Base-by-base conservation (phyloP, 2,113 vertebrate species). In the Prunella fulvescens region DNA sequence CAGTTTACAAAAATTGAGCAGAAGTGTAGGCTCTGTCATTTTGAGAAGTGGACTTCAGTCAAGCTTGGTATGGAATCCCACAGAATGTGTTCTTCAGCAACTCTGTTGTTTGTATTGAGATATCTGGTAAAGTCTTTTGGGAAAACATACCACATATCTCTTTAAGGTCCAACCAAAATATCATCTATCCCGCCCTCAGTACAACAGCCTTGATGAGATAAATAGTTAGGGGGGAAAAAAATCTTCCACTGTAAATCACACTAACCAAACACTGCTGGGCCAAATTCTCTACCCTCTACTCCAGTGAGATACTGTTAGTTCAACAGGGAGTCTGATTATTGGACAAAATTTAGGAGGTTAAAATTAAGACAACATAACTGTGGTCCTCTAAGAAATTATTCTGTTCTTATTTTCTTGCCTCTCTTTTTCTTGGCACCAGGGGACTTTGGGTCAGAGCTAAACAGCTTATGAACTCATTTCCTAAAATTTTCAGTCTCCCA, bases 401-500 rank as follows among this genome's bases (percentile, higher is more conserved):
- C 71, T 51, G 70, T 60, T 93, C 88, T 87, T 86, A 61, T 95
- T 96, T 95, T 83, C 88, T 81, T 86, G 72, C 57, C 45, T 96
- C 58, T 96, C 90, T 95, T 93, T 96, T 96, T 85, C 90, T 97
- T 96, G 96, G 93, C 93, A 96, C 74, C 9, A 5, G 35, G 88
- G 85, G 94, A 96, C 88, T 93, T 83, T 10, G 47, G 94, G 97
- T 96, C 96, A 95, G 89, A 96, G 97, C 94, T 92, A 84, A 96
- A 96, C 91, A 94, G 84, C 93, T 95, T 96, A 95, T 96, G 96
- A 97, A 97, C 93, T 83, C 69, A 77, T 94, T 96, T 93, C 94
- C 96, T 90, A 93, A 96, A 95, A 85, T 96, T 93, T 98, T 93
- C 94, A 95, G 89, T 89, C 73, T 96, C 95, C 96, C 93, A 70